A percentile compares a stretch with the other conserved stretches of the same genome.
These are phyloP conservation scores for Anser brachyrhynchus DNA, from an alignment of 2,113 vertebrate species.

Conservation along the genomic window DNA sequence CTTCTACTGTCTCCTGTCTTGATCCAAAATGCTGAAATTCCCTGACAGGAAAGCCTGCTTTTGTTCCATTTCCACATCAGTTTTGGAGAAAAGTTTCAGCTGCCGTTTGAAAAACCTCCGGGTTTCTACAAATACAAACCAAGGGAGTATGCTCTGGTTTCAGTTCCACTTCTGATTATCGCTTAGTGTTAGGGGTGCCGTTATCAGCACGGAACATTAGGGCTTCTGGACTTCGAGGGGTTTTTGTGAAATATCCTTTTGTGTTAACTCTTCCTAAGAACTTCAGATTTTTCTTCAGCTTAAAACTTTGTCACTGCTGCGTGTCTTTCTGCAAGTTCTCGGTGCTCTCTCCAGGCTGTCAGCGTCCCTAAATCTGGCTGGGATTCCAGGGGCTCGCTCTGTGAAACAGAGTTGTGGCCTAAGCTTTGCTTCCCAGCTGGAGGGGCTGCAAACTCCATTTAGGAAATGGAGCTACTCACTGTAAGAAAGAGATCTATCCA, in stretches of 20 bases:
- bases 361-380: fast-evolving
- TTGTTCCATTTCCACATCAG: not conserved
- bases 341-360: not conserved
- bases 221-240: not conserved
- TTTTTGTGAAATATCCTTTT: not conserved
- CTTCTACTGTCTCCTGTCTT: not conserved
- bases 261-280: not conserved
- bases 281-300: not conserved
- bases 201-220: not conserved
- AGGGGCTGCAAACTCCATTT: not conserved
- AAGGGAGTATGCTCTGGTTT: not conserved
- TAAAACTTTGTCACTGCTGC: not conserved
- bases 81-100: not conserved
- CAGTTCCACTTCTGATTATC: not conserved
- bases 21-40: not conserved
- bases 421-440: not conserved
- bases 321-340: not conserved
- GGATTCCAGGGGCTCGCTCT: fast-evolving
- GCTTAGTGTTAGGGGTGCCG: fast-evolving
- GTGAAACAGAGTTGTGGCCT: not conserved
- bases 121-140: not conserved
- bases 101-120: not conserved
- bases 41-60: not conserved
- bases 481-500: not conserved
- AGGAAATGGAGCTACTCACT: not conserved